Base-by-base conservation (phyloP, 2,797 vertebrate species). In the Microchirus variegatus region DNA sequence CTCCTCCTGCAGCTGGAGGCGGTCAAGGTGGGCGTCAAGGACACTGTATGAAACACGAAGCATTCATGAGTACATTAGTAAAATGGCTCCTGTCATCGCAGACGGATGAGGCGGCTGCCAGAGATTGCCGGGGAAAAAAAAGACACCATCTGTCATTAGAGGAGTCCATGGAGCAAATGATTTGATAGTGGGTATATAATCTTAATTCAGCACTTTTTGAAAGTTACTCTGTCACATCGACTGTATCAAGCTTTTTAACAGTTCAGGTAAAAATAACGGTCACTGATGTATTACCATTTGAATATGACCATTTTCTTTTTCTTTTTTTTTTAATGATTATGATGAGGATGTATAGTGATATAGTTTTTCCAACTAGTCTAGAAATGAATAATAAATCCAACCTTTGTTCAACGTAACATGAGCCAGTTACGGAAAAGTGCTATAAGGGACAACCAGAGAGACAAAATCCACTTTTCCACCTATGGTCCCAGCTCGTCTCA, bases 51-150 rank as follows among this genome's bases (percentile, higher is more conserved):
- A 81, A 78, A 82, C 60, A 74, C 35, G 51, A 83, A 80, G 78
- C 75, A 62, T 77, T 84, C 70, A 74, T 67, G 66, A 80, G 75
- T 76, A 73, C 81, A 81, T 82, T 84, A 87, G 72, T 74, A 65
- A 81, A 90, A 87, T 81, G 69, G 70, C 75, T 88, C 66, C 79
- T 85, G 78, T 86, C 83, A 84, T 79, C 16, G 66, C 61, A 79
- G 87, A 88, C 59, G 51, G 76, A 84, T 86, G 86, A 87, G 75
- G 76, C 64, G 63, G 63, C 73, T 80, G 68, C 65, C 22, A 60
- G 67, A 69, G 67, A 77, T 52, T 52, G 44, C 75, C 42, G 65
- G 75, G 31, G 7, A 31, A 31, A 70, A 78, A 77, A 44, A 87
- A 77, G 73, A 78, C 77, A 70, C 81, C 86, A 82, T 83, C 81